Evolutionary conservation across 2,888 invertebrate species (phyloP), one percentile per base, ranked within the genome.

Genomic region (Teleiodes luculella): DNA sequence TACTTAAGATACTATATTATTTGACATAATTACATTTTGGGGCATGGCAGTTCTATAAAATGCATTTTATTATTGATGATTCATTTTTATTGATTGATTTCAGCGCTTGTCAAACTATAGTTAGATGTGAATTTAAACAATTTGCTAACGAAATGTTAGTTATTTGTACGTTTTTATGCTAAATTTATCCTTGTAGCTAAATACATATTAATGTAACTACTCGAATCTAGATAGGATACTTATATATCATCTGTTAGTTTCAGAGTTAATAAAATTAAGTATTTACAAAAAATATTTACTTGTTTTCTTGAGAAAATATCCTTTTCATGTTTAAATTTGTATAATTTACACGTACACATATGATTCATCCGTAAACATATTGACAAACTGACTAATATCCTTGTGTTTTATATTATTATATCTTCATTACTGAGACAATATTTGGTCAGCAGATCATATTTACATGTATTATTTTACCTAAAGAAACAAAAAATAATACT

Each of bases 191-290:
- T 88, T 88, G 88, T 77, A 69, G 59, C 47, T 80, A 87, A 86
- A 87, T 88, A 82, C 70, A 85, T 86, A 84, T 85, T 75, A 71
- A 71, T 78, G 71, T 76, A 59, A 78, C 78, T 83, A 82, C 78
- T 87, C 81, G 84, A 84, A 85, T 84, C 79, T 87, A 84, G 88
- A 88, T 88, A 86, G 88, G 88, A 76, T 83, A 86, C 86, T 85
- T 86, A 83, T 75, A 74, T 83, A 86, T 86, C 86, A 83, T 86
- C 83, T 86, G 88, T 88, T 87, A 89, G 88, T 86, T 88, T 85
- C 86, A 80, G 83, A 88, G 83, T 86, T 88, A 87, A 88, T 88
- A 86, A 88, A 88, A 78, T 78, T 89, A 86, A 88, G 88, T 80
- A 83, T 88, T 88, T 88, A 87, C 88, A 86, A 85, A 80, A 85